Conservation (phyloP, 2,113 vertebrate genomes). For the Podarcis muralis region DNA sequence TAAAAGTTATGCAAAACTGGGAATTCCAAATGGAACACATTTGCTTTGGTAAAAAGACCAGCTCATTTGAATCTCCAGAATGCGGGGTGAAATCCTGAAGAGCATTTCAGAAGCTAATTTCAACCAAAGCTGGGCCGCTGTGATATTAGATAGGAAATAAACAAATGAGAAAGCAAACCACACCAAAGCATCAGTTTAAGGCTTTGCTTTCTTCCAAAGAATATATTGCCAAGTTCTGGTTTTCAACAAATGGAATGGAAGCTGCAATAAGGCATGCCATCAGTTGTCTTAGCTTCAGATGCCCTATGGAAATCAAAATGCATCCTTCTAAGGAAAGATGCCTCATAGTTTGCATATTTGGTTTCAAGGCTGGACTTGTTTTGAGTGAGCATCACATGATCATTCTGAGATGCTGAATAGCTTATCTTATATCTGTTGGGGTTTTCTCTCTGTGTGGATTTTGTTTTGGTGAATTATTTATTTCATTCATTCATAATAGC, state of each 20-base stretch:
- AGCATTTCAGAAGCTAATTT: background rate
- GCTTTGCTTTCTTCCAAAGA: no score
- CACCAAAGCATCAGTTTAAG: background rate
- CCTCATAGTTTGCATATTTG: background rate
- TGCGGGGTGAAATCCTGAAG: background rate
- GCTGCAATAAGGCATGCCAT: background rate
- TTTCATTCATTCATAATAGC: background rate
- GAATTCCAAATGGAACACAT: background rate
- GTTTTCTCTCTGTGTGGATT: background rate
- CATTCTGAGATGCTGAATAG: background rate
- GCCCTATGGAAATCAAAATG: background rate
- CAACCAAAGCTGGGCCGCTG: background rate
- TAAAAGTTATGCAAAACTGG: background rate
- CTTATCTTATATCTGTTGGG: background rate
- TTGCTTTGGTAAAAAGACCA: background rate
- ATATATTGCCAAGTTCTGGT: background rate
- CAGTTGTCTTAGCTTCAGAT: background rate
- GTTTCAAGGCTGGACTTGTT: background rate
- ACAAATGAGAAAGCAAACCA: background rate
- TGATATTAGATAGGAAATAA: background rate
- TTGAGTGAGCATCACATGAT: background rate
- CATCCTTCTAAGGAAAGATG: background rate
- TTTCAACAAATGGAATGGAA: background rate
- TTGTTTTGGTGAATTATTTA: background rate
- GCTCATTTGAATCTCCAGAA: background rate